These are phyloP conservation scores for Plodia interpunctella DNA, from an alignment of 1,140 invertebrate genomes.

Conservation along the genomic window DNA sequence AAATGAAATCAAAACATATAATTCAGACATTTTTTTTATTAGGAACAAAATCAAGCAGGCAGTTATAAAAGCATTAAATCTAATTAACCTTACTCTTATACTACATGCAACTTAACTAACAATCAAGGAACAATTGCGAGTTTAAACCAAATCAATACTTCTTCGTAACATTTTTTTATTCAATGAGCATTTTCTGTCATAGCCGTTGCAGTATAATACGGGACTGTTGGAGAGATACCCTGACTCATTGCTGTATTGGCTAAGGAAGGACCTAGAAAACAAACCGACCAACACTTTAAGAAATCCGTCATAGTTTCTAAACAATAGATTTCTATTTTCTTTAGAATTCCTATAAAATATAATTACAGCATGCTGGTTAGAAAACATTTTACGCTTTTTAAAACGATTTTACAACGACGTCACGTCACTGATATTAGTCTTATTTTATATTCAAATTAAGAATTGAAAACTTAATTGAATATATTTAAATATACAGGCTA, in stretches of 20 bases:
- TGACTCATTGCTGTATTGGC: constrained; percentile 37
- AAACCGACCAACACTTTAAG: constrained; percentile 2
- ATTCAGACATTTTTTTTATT: too few relatives aligned
- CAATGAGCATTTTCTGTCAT: constrained; percentile 33
- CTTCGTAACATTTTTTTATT: constrained; percentile 26
- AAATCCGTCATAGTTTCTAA: constrained; percentile 10
- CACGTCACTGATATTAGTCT: too few relatives aligned
- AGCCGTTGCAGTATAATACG: constrained; percentile 41
- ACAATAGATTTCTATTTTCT: constrained; percentile 13
- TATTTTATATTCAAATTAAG: too few relatives aligned
- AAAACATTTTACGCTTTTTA: background rate
- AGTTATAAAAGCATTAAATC: background rate
- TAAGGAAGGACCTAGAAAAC: constrained; percentile 30
- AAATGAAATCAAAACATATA: too few relatives aligned
- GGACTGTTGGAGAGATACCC: constrained; percentile 40
- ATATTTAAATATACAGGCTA: too few relatives aligned
- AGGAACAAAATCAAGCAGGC: too few relatives aligned
- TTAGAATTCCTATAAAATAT: background rate
- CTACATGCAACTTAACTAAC: constrained; percentile 12
- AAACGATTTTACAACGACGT: too few relatives aligned
- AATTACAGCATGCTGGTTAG: background rate
- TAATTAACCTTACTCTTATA: constrained; percentile 6
- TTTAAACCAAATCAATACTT: background rate
- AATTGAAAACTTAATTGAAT: too few relatives aligned
- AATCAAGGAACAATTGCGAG: background rate